Evolutionary conservation across 1,140 invertebrate species (phyloP), one percentile per base, ranked within the genome.

Genomic region (Trinorchestia longiramus): DNA sequence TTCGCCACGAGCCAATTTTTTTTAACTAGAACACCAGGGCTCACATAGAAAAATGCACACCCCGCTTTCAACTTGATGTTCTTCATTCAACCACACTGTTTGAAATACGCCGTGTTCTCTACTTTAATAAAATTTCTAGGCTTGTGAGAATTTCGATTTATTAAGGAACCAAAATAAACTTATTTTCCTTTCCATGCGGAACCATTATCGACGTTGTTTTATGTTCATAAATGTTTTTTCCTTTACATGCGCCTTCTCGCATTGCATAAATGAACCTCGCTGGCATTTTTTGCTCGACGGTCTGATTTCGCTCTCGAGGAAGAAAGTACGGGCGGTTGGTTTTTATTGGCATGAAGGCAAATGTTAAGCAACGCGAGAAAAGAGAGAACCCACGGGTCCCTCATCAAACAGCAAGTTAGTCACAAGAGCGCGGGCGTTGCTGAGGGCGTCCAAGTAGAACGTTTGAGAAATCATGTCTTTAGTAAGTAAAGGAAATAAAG

Each of bases 391-490:
- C 28, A 28, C 1, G 15, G 62, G 62, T 77, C 62, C 28, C 62
- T 23, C 15, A 23, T 77, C 15, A 3, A 28, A 77, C 62, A 3
- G 15, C 15, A 77, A 77, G 11, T 77, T 77, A 90, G 88, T 90
- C 41, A 43, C 41, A 90, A 4, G 41, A 41, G n/a, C 43, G 88
- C 88, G 43, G 43, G 88, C 88, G 23, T 90, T 90, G 88, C 88
- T 42, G 88, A 90, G 42, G 88, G 88, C 88, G 88, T 90, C 88
- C n/a, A 90, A 90, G 88, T 90, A 42, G n/a, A 42, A 42, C 88
- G n/a, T 90, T 42, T 90, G 36, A 90, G 88, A 90, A 90, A 90
- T 28, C 88, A 90, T 90, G 88, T 41, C 43, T 90, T 43, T 42
- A 90, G 88, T 90, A 90, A 90, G 88, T 90, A 90, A 36, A 41